Conservation (phyloP, 2,113 vertebrate genomes). For the Chunga burmeisteri region DNA sequence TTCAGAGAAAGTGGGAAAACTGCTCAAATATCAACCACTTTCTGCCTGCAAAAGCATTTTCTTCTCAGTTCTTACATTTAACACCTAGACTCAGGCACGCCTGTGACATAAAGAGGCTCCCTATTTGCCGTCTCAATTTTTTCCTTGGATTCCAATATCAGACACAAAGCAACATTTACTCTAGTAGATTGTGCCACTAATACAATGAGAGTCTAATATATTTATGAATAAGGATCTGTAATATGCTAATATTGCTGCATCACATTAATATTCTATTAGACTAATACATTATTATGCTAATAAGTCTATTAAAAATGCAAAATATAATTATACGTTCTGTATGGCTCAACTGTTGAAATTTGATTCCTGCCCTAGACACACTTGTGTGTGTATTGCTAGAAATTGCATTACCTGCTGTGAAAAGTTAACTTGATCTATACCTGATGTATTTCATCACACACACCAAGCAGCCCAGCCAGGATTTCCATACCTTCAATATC, state of each 20-base stretch:
- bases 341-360: slow-evolving; percentile 36
- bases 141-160: slow-evolving; percentile 8
- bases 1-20: not conserved
- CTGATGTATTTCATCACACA: not conserved
- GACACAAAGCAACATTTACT: slow-evolving; percentile 44
- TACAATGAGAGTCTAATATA: slow-evolving; percentile 59
- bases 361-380: slow-evolving; percentile 30
- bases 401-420: slow-evolving; percentile 20
- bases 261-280: slow-evolving; percentile 70
- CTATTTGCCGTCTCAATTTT: slow-evolving; percentile 6
- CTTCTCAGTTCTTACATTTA: not conserved
- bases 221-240: slow-evolving; percentile 66
- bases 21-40: not conserved
- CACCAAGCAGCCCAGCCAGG: not conserved
- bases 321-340: slow-evolving; percentile 62
- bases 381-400: slow-evolving; percentile 19
- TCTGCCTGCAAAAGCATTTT: not conserved
- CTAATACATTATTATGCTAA: slow-evolving; percentile 68
- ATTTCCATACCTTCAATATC: not conserved
- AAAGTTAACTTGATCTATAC: slow-evolving; percentile 36
- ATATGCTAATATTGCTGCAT: slow-evolving; percentile 63
- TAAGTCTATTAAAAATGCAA: slow-evolving; percentile 69
- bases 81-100: not conserved
- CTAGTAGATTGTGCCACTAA: slow-evolving; percentile 35
- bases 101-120: not conserved